Evolutionary conservation across 2,888 invertebrate species (phyloP).

Genomic region (Quadriops clusia): DNA sequence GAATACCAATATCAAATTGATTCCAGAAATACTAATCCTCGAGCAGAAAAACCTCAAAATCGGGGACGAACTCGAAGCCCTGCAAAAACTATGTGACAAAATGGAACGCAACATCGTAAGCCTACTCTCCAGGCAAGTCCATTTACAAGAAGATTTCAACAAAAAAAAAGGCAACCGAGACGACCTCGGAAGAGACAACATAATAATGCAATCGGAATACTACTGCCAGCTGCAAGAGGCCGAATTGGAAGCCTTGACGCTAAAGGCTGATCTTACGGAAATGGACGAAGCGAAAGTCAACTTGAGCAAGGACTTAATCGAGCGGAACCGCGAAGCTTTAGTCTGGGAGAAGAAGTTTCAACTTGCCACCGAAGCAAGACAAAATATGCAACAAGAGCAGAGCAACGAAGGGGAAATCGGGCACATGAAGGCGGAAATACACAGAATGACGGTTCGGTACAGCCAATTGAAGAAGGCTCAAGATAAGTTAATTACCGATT

Average conservation of each 20-base stretch:
- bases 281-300: slow-evolving; percentile 54
- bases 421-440: slow-evolving; percentile 69
- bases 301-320: slow-evolving; percentile 51
- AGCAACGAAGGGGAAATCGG: slow-evolving; percentile 58
- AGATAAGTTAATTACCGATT: slow-evolving; percentile 48
- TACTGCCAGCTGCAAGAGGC: slow-evolving; percentile 41
- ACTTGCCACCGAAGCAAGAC: slow-evolving; percentile 58
- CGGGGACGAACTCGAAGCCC: slow-evolving; percentile 49
- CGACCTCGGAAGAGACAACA: slow-evolving; percentile 43
- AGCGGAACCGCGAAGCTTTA: slow-evolving; percentile 53
- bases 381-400: slow-evolving; percentile 52
- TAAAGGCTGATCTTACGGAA: slow-evolving; percentile 56
- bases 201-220: slow-evolving; percentile 39
- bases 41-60: slow-evolving; percentile 64
- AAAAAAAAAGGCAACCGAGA: slow-evolving; percentile 43
- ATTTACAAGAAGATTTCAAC: slow-evolving; percentile 45
- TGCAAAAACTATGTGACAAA: slow-evolving; percentile 43
- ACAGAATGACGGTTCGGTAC: slow-evolving; percentile 63
- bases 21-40: slow-evolving; percentile 48
- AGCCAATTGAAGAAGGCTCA: slow-evolving; percentile 44
- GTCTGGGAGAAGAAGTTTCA: slow-evolving; percentile 74
- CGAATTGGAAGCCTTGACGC: slow-evolving; percentile 52
- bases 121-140: slow-evolving; percentile 48
- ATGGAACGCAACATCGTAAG: slow-evolving; percentile 48
- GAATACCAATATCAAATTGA: no score